Conservation (phyloP, 2,797 vertebrate genomes). For the Aotus griseimembra region DNA sequence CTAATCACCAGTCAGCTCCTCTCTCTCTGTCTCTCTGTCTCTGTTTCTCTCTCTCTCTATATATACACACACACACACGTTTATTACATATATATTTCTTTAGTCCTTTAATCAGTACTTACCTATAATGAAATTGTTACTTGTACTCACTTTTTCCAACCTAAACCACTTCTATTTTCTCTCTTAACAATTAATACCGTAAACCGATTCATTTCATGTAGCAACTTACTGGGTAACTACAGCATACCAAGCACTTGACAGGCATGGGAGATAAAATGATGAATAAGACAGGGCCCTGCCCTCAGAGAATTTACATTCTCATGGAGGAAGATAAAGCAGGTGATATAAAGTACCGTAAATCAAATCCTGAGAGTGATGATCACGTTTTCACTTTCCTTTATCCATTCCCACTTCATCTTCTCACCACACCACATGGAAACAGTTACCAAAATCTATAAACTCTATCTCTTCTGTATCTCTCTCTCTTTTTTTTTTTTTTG, state of each 20-base stretch:
- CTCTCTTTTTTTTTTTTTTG: too few relatives aligned
- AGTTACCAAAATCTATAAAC: neutral
- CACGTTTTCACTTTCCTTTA: neutral
- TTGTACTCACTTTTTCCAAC: neutral
- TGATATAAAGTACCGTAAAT: neutral
- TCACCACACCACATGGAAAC: neutral
- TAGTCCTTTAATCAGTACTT: neutral
- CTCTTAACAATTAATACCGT: neutral
- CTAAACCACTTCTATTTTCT: neutral
- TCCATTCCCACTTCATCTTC: neutral
- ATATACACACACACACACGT: neutral
- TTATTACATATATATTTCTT: neutral
- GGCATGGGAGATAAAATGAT: neutral
- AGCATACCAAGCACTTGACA: neutral
- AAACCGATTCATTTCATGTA: neutral
- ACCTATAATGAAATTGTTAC: neutral
- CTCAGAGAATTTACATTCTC: neutral
- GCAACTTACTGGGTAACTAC: neutral
- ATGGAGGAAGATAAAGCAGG: neutral
- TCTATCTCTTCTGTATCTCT: neutral
- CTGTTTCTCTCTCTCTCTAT: neutral
- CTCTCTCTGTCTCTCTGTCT: neutral
- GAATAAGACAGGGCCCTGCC: neutral
- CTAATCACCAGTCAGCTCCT: neutral
- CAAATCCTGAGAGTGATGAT: neutral